Evolutionary conservation across 2,888 invertebrate species (phyloP).

Genomic region (Plutella xylostella): DNA sequence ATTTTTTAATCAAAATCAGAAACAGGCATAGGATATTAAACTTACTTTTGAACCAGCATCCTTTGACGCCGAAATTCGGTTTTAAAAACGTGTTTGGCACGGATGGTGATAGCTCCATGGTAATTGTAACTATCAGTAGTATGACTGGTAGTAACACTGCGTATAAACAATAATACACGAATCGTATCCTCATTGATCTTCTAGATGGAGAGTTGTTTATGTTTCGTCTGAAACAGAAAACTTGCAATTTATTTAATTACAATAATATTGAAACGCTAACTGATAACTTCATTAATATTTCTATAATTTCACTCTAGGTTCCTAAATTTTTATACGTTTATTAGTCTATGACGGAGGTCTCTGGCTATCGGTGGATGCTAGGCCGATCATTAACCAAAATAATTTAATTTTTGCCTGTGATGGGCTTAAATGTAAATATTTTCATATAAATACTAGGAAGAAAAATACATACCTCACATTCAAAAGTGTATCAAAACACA

Average conservation of each 20-base stretch:
- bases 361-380: too few species aligned
- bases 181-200: constrained; percentile 56
- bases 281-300: too few species aligned
- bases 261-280: too few species aligned
- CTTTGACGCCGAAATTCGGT: constrained; percentile 67
- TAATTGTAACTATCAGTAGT: constrained; percentile 65
- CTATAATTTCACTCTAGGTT: too few species aligned
- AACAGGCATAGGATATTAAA: constrained; percentile 16
- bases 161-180: constrained; percentile 70
- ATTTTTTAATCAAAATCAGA: too few species aligned
- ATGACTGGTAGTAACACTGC: constrained; percentile 65
- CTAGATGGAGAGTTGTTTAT: constrained; percentile 46
- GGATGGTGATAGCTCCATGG: constrained; percentile 70
- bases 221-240: constrained; percentile 37
- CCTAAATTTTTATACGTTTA: too few species aligned
- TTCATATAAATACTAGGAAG: too few species aligned
- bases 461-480: constrained; percentile 69
- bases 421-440: too few species aligned
- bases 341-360: too few species aligned
- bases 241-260: too few species aligned
- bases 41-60: constrained; percentile 75
- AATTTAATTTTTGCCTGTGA: too few species aligned
- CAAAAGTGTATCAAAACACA: constrained; percentile 75
- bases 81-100: constrained; percentile 71
- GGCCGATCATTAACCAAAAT: too few species aligned